These are phyloP conservation scores for Orthosia gracilis DNA, from an alignment of 2,888 invertebrate genomes.

Conservation along the genomic window DNA sequence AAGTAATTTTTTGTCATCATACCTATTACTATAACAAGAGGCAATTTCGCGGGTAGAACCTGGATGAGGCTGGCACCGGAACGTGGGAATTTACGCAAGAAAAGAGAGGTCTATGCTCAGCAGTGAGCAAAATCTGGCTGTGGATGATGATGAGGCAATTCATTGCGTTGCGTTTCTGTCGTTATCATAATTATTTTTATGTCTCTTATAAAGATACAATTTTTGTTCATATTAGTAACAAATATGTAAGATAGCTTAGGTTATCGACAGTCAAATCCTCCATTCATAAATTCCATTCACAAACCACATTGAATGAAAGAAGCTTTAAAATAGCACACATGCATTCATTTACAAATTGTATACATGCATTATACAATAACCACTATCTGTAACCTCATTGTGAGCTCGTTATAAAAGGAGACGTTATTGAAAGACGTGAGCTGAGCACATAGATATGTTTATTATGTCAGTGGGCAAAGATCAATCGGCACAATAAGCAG, in stretches of 20 bases:
- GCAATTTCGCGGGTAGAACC: background rate
- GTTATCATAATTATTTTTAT: background rate
- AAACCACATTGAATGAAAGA: constrained; percentile 33
- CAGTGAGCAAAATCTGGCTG: too few relatives aligned
- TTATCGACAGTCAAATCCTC: constrained; percentile 9
- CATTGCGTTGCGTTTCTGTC: background rate
- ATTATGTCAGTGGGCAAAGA: constrained; percentile 59
- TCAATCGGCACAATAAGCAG: constrained; percentile 55
- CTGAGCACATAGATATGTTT: constrained; percentile 51
- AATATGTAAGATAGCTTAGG: background rate
- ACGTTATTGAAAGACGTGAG: constrained; percentile 54
- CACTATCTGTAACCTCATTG: constrained; percentile 61
- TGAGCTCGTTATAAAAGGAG: constrained; percentile 57
- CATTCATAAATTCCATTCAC: constrained; percentile 2
- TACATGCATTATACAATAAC: constrained; percentile 48
- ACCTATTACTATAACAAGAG: background rate
- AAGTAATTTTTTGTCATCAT: too few relatives aligned
- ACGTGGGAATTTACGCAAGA: too few relatives aligned
- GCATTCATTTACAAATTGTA: constrained; percentile 51
- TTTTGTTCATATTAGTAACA: background rate
- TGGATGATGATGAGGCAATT: background rate
- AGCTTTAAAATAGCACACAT: constrained; percentile 54
- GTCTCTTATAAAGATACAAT: background rate
- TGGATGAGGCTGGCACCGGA: too few relatives aligned
- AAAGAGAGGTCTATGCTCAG: too few relatives aligned